phyloP scores from a whole-genome alignment of 2,797 vertebrate species.

The Mastacembelus armatus region DNA sequence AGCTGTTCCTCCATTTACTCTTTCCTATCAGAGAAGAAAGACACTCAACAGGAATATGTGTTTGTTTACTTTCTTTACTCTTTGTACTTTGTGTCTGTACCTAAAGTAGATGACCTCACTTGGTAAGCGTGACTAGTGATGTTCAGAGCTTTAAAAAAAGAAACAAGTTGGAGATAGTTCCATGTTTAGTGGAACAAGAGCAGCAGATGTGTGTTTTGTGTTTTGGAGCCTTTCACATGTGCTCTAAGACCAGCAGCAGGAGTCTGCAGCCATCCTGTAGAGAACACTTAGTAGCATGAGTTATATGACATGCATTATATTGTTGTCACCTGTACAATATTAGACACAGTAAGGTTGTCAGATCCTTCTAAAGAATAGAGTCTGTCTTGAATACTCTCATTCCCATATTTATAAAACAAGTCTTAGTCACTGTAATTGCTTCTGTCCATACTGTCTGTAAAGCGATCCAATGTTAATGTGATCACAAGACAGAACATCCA shows the following conservation, averaged over 20 bases:
- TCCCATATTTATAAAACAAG: background rate
- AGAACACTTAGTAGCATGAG: too few species aligned
- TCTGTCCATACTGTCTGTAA: background rate
- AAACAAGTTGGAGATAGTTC: conserved; percentile 29
- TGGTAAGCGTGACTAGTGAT: conserved; percentile 48
- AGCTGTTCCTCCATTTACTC: conserved; percentile 72
- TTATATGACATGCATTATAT: too few species aligned
- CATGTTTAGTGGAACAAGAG: background rate
- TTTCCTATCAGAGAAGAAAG: conserved; percentile 72
- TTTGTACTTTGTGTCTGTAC: conserved; percentile 60
- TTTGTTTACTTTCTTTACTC: conserved; percentile 71
- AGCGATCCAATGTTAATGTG: background rate
- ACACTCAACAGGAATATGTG: conserved; percentile 68
- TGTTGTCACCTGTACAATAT: too few species aligned
- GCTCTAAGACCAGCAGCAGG: conserved; percentile 18
- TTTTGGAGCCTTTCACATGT: conserved; percentile 29
- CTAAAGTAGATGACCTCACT: conserved; percentile 72
- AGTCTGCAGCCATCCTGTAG: background rate
- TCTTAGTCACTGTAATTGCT: background rate
- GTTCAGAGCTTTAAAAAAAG: conserved; percentile 19
- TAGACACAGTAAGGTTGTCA: too few species aligned
- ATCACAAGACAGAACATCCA: background rate
- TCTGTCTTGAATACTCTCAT: conserved; percentile 1
- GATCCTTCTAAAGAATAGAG: background rate
- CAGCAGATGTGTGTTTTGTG: background rate